These are phyloP conservation scores for Mesembrinibis cayennensis DNA, from an alignment of 2,113 vertebrate genomes.

Conservation along the genomic window DNA sequence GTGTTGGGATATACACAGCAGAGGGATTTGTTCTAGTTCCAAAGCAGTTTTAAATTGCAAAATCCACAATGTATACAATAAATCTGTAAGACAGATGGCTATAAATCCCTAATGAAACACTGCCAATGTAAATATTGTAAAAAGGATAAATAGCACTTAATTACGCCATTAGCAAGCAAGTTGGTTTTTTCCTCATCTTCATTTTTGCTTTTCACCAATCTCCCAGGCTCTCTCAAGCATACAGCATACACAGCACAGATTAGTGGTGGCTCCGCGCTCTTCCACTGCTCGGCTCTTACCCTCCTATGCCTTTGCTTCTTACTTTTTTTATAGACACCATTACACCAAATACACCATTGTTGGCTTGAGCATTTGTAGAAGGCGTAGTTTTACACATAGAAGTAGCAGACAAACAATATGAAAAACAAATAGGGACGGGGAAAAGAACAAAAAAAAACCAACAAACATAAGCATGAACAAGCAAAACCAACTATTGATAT, in stretches of 20 bases:
- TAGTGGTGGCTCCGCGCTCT: neutral
- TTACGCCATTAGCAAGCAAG: neutral
- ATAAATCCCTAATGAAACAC: conserved; percentile 35
- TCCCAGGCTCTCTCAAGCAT: neutral
- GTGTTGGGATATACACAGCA: neutral
- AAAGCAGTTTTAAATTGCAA: conserved; percentile 6
- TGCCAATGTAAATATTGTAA: conserved; percentile 46
- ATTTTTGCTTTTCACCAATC: neutral
- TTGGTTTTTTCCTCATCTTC: neutral
- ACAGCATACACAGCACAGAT: rapidly evolving
- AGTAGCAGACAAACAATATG: neutral
- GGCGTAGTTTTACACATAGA: rapidly evolving
- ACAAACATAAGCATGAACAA: neutral
- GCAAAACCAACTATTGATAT: neutral
- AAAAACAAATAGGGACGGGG: neutral
- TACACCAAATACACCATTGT: rapidly evolving
- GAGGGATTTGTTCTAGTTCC: neutral
- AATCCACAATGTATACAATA: conserved; percentile 6
- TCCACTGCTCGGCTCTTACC: neutral
- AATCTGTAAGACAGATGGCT: conserved; percentile 38
- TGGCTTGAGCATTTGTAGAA: neutral
- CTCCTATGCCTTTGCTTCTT: neutral
- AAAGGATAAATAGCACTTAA: conserved; percentile 44
- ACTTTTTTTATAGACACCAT: too few relatives aligned
- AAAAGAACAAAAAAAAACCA: neutral